Percentiles rank a stretch among this genome's conserved stretches.
Evolutionary conservation across 1,140 invertebrate genomes (phyloP).

Genomic region (Dufourea novaeangliae): DNA sequence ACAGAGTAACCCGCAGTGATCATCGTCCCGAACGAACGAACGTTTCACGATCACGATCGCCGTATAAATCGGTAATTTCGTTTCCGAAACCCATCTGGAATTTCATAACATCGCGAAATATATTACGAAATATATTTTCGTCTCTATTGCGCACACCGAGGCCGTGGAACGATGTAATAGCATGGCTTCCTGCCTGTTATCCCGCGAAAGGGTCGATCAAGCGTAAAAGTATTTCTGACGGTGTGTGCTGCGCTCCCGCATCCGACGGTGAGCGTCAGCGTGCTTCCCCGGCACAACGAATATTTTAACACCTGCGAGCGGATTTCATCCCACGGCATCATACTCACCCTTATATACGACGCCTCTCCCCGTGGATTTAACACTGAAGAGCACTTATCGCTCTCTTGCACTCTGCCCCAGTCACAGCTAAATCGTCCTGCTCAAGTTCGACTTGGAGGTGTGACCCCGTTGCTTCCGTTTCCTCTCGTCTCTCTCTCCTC

Average conservation of each 20-base stretch:
- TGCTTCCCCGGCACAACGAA: slow-evolving; percentile 30
- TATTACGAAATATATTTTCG: background rate
- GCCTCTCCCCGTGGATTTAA: slow-evolving; percentile 55
- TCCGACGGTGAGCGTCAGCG: background rate
- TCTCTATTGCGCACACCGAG: background rate
- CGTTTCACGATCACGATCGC: background rate
- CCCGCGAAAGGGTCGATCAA: slow-evolving; percentile 15
- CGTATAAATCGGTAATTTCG: background rate
- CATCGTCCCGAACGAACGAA: background rate
- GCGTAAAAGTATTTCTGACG: slow-evolving; percentile 40
- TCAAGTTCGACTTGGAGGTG: slow-evolving; percentile 43
- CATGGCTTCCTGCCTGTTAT: slow-evolving; percentile 1
- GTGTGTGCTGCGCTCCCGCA: slow-evolving; percentile 15
- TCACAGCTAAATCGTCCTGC: slow-evolving; percentile 45
- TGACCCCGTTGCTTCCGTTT: slow-evolving; percentile 1
- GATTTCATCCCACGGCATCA: slow-evolving; percentile 25
- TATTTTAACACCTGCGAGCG: slow-evolving; percentile 46
- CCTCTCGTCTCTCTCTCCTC: slow-evolving; percentile 4
- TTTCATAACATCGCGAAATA: background rate
- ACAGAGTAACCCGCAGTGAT: background rate
- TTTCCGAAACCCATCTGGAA: background rate
- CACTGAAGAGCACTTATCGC: slow-evolving; percentile 67
- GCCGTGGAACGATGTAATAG: background rate
- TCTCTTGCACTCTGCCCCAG: slow-evolving; percentile 44
- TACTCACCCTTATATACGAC: slow-evolving; percentile 10